Percentiles rank a stretch among this genome's conserved stretches.
Evolutionary conservation across 2,888 invertebrate species (phyloP).

Genomic region (Adelognathus sp.): DNA sequence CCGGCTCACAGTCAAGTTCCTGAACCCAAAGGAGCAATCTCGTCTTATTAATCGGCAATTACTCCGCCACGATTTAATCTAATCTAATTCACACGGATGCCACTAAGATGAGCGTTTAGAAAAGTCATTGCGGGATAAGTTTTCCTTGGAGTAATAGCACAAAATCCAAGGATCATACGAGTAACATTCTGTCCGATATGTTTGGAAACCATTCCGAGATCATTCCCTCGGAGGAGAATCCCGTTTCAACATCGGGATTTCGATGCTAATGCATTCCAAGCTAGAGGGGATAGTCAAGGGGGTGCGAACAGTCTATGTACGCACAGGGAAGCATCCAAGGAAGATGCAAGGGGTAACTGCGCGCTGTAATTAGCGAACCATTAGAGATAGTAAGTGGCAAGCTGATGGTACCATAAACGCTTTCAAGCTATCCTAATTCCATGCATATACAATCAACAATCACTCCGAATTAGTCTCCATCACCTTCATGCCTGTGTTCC

Average conservation of each 20-base stretch:
- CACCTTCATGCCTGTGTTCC: neutral
- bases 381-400: slow-evolving; percentile 45
- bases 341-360: slow-evolving; percentile 27
- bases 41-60: slow-evolving; percentile 78
- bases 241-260: slow-evolving; percentile 12
- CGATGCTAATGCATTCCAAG: slow-evolving; percentile 41
- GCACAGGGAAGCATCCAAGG: slow-evolving; percentile 18
- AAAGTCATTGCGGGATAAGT: slow-evolving; percentile 67
- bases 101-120: no score
- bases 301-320: slow-evolving; percentile 53
- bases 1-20: neutral
- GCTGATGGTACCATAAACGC: slow-evolving; percentile 27
- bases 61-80: slow-evolving; percentile 71
- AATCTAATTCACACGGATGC: slow-evolving; percentile 68
- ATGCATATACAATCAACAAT: neutral
- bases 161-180: slow-evolving; percentile 1
- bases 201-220: slow-evolving; percentile 10
- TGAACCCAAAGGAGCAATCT: slow-evolving; percentile 38
- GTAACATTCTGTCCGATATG: neutral
- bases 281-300: slow-evolving; percentile 4
- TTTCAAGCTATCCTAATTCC: slow-evolving; percentile 16
- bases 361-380: slow-evolving; percentile 58
- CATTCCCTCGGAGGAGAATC: slow-evolving; percentile 1
- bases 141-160: slow-evolving; percentile 10
- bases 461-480: no score